Evolutionary conservation across 2,797 vertebrate genomes (phyloP).

Genomic region (Parauchenoglanis punctatus): DNA sequence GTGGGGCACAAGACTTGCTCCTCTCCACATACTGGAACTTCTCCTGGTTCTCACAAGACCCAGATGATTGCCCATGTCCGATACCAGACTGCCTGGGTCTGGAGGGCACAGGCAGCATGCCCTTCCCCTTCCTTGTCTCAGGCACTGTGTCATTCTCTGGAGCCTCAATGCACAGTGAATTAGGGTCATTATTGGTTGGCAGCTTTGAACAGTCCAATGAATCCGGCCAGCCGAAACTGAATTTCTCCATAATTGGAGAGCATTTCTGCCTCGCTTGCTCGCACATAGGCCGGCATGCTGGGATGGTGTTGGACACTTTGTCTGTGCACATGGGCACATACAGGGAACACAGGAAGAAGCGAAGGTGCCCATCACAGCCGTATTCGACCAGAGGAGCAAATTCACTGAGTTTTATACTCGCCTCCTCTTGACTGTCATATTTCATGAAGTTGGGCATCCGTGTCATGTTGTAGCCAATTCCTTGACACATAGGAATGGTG

Average conservation of each 20-base stretch:
- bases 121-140: constrained; percentile 73
- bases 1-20: constrained; percentile 80
- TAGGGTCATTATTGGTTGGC: constrained; percentile 85
- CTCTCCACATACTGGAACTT: constrained; percentile 86
- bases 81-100: constrained; percentile 63
- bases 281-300: constrained; percentile 89
- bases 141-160: constrained; percentile 80
- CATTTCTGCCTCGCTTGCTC: constrained; percentile 84
- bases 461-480: constrained; percentile 89
- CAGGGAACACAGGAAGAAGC: constrained; percentile 88
- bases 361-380: constrained; percentile 85
- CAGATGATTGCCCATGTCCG: constrained; percentile 53
- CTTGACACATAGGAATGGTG: constrained; percentile 86
- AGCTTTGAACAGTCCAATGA: constrained; percentile 82
- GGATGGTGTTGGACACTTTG: constrained; percentile 85
- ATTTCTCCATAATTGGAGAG: constrained; percentile 85
- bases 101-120: constrained; percentile 77
- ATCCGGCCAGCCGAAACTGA: constrained; percentile 86
- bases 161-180: constrained; percentile 87
- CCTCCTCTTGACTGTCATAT: constrained; percentile 83
- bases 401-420: constrained; percentile 81
- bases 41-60: constrained; percentile 77
- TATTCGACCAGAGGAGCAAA: constrained; percentile 86
- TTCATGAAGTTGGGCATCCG: constrained; percentile 88
- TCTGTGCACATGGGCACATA: constrained; percentile 88